These are phyloP conservation scores for Lamproptera curius DNA, from an alignment of 2,888 invertebrate species.

Conservation along the genomic window DNA sequence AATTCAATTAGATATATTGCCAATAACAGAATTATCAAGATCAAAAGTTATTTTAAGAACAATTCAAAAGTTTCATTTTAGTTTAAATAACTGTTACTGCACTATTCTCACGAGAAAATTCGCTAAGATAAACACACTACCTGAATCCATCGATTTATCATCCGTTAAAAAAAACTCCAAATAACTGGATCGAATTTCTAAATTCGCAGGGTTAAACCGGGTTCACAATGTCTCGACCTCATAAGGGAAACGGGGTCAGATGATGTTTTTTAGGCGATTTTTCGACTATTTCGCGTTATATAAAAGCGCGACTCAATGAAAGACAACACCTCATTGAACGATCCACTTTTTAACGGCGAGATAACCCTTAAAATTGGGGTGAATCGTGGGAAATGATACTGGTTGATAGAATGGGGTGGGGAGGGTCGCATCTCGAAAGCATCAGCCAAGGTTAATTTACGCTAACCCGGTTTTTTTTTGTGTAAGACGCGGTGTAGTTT, in stretches of 20 bases:
- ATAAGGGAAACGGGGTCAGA: slow-evolving; percentile 67
- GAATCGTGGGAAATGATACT: slow-evolving; percentile 59
- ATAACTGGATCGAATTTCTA: slow-evolving; percentile 67
- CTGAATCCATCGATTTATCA: background rate
- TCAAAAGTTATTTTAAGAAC: no score
- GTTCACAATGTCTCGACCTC: slow-evolving; percentile 71
- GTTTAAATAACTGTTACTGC: no score
- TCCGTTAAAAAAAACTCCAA: slow-evolving; percentile 29
- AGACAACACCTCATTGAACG: slow-evolving; percentile 59
- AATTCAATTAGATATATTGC: no score
- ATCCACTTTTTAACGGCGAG: slow-evolving; percentile 56
- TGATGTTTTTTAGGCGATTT: slow-evolving; percentile 43
- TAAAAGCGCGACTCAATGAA: slow-evolving; percentile 33
- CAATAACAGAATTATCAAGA: no score
- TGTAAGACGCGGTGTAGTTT: slow-evolving; percentile 15
- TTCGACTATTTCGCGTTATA: slow-evolving; percentile 34
- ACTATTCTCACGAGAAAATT: no score
- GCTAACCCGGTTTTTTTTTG: slow-evolving; percentile 42
- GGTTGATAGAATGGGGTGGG: slow-evolving; percentile 39
- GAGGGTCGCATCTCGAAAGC: slow-evolving; percentile 44
- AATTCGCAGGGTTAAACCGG: slow-evolving; percentile 63
- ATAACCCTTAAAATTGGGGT: slow-evolving; percentile 72
- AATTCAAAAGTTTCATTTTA: no score
- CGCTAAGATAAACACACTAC: no score
- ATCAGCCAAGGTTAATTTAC: slow-evolving; percentile 52